phyloP scores from a whole-genome alignment of 2,797 vertebrate species.

The Aselliscus stoliczkanus region DNA sequence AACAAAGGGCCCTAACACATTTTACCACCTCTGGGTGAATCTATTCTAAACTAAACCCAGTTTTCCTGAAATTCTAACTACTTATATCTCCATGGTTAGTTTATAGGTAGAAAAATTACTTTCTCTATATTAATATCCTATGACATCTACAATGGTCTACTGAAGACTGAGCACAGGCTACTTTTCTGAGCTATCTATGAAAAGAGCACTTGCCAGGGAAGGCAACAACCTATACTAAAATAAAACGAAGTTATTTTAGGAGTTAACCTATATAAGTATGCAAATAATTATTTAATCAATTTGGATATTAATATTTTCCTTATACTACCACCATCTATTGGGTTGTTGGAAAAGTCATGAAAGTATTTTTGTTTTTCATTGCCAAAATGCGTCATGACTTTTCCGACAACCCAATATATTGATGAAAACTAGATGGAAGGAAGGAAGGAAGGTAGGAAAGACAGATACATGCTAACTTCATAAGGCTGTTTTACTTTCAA shows the following conservation, averaged over 20 bases:
- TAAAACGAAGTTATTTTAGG: not conserved
- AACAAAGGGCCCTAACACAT: not conserved
- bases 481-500: not conserved
- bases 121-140: not conserved
- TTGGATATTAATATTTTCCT: not conserved
- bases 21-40: not conserved
- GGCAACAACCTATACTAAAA: not conserved
- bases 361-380: too few relatives aligned
- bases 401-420: too few relatives aligned
- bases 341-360: too few relatives aligned
- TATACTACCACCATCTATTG: not conserved
- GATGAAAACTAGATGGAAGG: not conserved
- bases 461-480: not conserved
- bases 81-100: not conserved
- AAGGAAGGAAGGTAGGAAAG: not conserved
- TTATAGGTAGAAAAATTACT: not conserved
- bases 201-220: not conserved
- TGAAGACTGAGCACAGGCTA: not conserved
- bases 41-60: not conserved
- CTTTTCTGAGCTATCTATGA: not conserved
- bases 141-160: not conserved
- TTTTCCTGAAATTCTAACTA: not conserved
- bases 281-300: not conserved
- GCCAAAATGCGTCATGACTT: too few relatives aligned
- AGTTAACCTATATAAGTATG: not conserved